A percentile compares a stretch with the other conserved stretches of the same genome.
These are phyloP conservation scores for Scaptodrosophila lebanonensis DNA, from an alignment of 1,140 invertebrate species.

Conservation along the genomic window DNA sequence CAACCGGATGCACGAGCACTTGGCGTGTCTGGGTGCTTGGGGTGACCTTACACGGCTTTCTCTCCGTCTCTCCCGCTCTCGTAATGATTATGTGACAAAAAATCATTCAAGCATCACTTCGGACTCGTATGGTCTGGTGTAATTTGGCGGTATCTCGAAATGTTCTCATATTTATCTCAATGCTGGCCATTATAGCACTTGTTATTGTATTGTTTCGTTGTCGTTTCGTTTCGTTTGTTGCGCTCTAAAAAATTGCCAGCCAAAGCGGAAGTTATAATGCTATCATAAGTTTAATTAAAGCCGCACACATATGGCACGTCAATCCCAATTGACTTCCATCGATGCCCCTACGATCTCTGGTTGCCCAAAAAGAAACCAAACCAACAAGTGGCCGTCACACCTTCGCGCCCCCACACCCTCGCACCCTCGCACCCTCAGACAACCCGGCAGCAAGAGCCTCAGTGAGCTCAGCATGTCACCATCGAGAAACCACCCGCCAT, in stretches of 20 bases:
- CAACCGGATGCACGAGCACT: constrained; percentile 55
- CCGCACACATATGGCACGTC: too few species aligned
- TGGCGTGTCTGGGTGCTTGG: constrained; percentile 39
- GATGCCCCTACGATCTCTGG: constrained; percentile 13
- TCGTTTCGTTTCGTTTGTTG: too few species aligned
- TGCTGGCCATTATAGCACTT: too few species aligned
- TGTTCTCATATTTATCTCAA: constrained; percentile 5
- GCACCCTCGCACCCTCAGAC: constrained; percentile 6
- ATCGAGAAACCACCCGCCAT: constrained; percentile 34
- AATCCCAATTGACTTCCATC: constrained; percentile 26
- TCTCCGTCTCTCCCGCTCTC: constrained; percentile 27
- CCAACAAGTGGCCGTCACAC: constrained; percentile 64
- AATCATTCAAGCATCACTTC: constrained; percentile 63
- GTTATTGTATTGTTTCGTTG: too few species aligned
- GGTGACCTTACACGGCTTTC: constrained; percentile 37
- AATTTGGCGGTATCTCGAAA: constrained; percentile 44
- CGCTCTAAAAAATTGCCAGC: neutral
- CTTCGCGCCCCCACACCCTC: constrained; percentile 30
- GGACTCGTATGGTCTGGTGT: constrained; percentile 34
- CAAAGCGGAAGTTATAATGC: constrained; percentile 50
- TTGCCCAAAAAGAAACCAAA: constrained; percentile 58
- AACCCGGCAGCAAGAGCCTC: too few species aligned
- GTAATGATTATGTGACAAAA: constrained; percentile 25
- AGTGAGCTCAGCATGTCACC: too few species aligned
- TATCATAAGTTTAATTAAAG: neutral